phyloP scores from a whole-genome alignment of 2,113 vertebrate genomes.

The Ptilorrhoa leucosticta region DNA sequence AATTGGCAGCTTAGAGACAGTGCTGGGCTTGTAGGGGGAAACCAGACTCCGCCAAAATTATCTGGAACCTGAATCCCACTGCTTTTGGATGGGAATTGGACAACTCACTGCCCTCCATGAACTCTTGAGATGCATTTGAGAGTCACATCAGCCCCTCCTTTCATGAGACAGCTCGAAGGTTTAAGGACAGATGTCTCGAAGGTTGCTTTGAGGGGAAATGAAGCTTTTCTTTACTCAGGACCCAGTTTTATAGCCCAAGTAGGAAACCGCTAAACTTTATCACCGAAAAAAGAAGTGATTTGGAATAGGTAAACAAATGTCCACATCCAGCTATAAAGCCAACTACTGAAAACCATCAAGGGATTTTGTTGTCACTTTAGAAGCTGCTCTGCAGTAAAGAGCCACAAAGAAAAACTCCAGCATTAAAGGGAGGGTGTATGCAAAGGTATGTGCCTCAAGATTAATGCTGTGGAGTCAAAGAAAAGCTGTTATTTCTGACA shows the following conservation, averaged over 20 bases:
- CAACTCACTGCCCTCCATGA: background rate
- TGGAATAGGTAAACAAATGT: conserved; percentile 24
- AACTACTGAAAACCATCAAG: conserved; percentile 41
- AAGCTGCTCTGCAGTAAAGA: conserved; percentile 28
- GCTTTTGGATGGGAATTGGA: background rate
- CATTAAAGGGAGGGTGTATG: background rate
- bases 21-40: background rate
- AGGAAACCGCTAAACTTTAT: conserved; percentile 30
- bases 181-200: background rate
- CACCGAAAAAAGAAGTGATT: background rate
- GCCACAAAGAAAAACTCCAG: background rate
- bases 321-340: background rate
- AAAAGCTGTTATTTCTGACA: conserved; percentile 71
- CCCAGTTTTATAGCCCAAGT: conserved; percentile 12
- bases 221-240: conserved; percentile 27
- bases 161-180: background rate
- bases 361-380: conserved; percentile 24
- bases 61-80: background rate
- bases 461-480: conserved; percentile 60
- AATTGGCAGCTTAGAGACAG: background rate
- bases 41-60: background rate
- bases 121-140: background rate
- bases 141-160: background rate
- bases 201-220: conserved; percentile 12
- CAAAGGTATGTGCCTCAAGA: conserved; percentile 40